phyloP scores from a whole-genome alignment of 2,888 invertebrate species.

The Machimus atricapillus region DNA sequence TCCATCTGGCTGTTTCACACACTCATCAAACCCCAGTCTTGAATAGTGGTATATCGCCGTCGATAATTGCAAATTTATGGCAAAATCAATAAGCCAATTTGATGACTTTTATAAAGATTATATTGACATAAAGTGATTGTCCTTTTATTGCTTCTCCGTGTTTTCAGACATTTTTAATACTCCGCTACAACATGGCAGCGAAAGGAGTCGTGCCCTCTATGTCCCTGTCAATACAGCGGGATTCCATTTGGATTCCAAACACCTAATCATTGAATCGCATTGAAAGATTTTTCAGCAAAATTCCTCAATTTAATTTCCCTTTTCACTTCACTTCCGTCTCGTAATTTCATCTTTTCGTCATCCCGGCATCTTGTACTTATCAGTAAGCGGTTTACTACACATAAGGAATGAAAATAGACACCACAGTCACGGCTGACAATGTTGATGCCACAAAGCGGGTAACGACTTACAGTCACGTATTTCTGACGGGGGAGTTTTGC shows the following conservation, averaged over 20 bases:
- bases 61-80: not conserved
- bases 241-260: constrained; percentile 28
- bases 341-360: constrained; percentile 32
- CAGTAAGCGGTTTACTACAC: constrained; percentile 33
- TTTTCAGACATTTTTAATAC: not conserved
- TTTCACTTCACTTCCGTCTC: constrained; percentile 33
- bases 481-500: constrained; percentile 10
- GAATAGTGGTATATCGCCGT: not conserved
- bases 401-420: constrained; percentile 37
- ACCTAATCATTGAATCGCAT: constrained; percentile 38
- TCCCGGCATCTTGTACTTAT: constrained; percentile 35
- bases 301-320: constrained; percentile 36
- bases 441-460: constrained; percentile 23
- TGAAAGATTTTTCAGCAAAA: constrained; percentile 32
- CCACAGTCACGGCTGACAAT: constrained; percentile 8
- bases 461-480: constrained; percentile 36
- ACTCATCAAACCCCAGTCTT: not conserved
- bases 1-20: not conserved
- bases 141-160: not conserved
- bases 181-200: not conserved
- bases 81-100: not conserved
- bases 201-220: not conserved
- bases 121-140: not conserved
- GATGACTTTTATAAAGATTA: not conserved
- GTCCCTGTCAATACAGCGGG: not conserved